A percentile compares a stretch with the other conserved stretches of the same genome.
phyloP scores from a whole-genome alignment of 1,140 invertebrate genomes.

The Drosophila repletoides region DNA sequence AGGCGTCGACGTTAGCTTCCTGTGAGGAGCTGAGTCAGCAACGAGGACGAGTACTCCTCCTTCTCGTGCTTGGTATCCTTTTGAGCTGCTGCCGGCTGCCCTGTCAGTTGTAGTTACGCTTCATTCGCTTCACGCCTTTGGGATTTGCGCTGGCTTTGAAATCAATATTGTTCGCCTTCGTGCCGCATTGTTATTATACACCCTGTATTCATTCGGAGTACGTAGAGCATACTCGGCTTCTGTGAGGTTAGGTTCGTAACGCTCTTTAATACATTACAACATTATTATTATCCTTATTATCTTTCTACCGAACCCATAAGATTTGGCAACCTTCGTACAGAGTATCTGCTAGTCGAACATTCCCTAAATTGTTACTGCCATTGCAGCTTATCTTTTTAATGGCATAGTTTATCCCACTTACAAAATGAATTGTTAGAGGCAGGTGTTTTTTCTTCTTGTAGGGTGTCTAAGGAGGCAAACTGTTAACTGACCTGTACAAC shows the following conservation, averaged over 20 bases:
- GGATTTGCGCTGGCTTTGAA: slow-evolving; percentile 67
- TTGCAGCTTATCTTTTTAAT: slow-evolving; percentile 71
- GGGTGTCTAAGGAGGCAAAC: not conserved
- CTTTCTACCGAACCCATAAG: too few relatives aligned
- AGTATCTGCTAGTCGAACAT: too few relatives aligned
- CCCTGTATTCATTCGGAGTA: too few relatives aligned
- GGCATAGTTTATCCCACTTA: slow-evolving; percentile 70
- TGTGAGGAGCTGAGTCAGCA: not conserved
- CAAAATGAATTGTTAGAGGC: slow-evolving; percentile 72
- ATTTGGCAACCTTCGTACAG: too few relatives aligned
- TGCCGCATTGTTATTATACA: too few relatives aligned
- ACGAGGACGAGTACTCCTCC: not conserved
- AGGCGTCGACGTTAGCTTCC: slow-evolving; percentile 50
- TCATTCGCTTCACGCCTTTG: slow-evolving; percentile 38
- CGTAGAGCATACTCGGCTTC: too few relatives aligned
- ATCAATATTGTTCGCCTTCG: slow-evolving; percentile 59
- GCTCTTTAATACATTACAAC: too few relatives aligned
- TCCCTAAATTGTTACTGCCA: slow-evolving; percentile 8
- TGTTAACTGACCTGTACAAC: slow-evolving; percentile 89
- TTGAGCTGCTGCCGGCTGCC: not conserved
- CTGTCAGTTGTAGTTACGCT: slow-evolving; percentile 58
- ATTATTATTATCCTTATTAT: too few relatives aligned
- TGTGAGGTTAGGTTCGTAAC: too few relatives aligned
- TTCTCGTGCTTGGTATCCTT: too few relatives aligned
- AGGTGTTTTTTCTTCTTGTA: not conserved